phyloP scores from a whole-genome alignment of 1,140 invertebrate species.

The Philopotamus ludificatus region DNA sequence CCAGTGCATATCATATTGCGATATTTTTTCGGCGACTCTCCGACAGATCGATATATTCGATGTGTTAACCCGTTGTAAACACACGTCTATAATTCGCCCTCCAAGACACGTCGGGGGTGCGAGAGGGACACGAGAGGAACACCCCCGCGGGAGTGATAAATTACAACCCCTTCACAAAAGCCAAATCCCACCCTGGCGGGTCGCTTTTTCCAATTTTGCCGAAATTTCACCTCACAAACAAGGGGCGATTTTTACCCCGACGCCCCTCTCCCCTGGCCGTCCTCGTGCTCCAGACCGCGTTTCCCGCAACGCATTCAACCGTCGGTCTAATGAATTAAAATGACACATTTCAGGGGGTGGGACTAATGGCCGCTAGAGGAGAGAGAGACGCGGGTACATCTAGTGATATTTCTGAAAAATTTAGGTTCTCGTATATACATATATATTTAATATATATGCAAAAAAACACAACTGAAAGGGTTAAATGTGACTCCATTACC shows the following conservation, averaged over 20 bases:
- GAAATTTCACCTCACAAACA: slow-evolving; percentile 24
- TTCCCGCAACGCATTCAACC: slow-evolving; percentile 25
- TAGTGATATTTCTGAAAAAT: background rate
- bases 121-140: slow-evolving; percentile 10
- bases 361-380: slow-evolving; percentile 9
- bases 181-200: background rate
- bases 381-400: background rate
- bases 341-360: slow-evolving; percentile 30
- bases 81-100: background rate
- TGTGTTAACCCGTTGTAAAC: background rate
- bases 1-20: no score
- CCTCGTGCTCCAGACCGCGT: slow-evolving; percentile 11
- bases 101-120: slow-evolving; percentile 4
- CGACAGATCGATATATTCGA: no score
- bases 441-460: background rate
- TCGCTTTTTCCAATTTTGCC: slow-evolving; percentile 23
- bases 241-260: slow-evolving; percentile 22
- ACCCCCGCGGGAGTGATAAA: slow-evolving; percentile 23
- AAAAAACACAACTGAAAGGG: slow-evolving; percentile 10
- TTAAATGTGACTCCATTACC: slow-evolving; percentile 24
- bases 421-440: background rate
- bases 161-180: slow-evolving; percentile 28
- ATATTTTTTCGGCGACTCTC: no score
- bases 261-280: background rate
- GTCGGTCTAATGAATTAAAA: slow-evolving; percentile 38